phyloP scores from a whole-genome alignment of 2,797 vertebrate species.

The Periophthalmus magnuspinnatus region DNA sequence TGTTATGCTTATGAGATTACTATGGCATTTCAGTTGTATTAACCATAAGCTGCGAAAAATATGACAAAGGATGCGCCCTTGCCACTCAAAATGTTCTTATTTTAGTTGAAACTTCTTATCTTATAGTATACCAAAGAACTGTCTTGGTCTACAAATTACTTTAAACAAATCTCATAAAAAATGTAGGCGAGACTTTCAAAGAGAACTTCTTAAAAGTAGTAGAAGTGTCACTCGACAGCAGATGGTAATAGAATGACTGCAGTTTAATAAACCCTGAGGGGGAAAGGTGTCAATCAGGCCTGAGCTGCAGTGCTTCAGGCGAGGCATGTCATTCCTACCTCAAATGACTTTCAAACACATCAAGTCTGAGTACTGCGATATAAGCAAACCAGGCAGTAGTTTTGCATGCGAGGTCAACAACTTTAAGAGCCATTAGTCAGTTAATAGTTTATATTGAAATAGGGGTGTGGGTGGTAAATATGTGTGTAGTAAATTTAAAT shows the following conservation, averaged over 20 bases:
- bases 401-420: too few species aligned
- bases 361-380: neutral
- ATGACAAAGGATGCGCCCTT: neutral
- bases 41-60: neutral
- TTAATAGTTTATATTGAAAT: too few species aligned
- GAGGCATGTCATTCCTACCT: neutral
- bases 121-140: neutral
- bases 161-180: neutral
- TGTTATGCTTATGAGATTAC: neutral
- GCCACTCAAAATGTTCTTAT: neutral
- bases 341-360: conserved; percentile 14
- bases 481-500: too few species aligned
- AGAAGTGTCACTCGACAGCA: neutral
- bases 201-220: neutral
- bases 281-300: conserved; percentile 4
- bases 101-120: neutral
- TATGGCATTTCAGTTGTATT: neutral
- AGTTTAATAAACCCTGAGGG: conserved; percentile 16
- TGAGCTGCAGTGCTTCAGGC: conserved; percentile 1
- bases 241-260: conserved; percentile 6
- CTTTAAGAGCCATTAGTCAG: too few species aligned
- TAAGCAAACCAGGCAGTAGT: neutral
- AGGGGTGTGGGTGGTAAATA: too few species aligned
- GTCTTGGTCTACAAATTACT: neutral
- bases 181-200: neutral